Conservation (phyloP, 2,888 invertebrate genomes). For the Ypsolopha sequella region DNA sequence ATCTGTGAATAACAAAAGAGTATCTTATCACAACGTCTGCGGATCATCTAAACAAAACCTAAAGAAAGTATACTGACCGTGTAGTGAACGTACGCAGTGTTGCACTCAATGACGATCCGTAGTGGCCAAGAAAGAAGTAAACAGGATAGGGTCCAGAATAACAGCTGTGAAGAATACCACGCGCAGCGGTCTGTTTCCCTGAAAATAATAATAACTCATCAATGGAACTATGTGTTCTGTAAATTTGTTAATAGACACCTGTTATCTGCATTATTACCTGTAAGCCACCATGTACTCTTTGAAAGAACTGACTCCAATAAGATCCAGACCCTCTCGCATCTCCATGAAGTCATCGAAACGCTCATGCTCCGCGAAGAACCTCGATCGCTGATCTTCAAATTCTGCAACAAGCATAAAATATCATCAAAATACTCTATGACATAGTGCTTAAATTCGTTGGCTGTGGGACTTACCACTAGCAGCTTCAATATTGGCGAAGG, state of each 20-base stretch:
- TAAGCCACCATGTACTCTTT: constrained; percentile 70
- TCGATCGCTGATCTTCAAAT: constrained; percentile 84
- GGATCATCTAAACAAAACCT: not conserved
- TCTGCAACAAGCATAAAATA: constrained; percentile 49
- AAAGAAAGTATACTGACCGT: constrained; percentile 64
- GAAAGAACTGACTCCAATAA: constrained; percentile 73
- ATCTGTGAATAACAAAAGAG: constrained; percentile 48
- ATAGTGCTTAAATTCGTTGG: not conserved
- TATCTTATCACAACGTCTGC: not conserved
- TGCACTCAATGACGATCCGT: constrained; percentile 81
- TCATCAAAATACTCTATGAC: not conserved
- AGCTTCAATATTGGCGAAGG: constrained; percentile 83
- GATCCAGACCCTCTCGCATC: constrained; percentile 83
- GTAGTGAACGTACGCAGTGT: constrained; percentile 85
- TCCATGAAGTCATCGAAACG: constrained; percentile 88
- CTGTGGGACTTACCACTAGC: constrained; percentile 64
- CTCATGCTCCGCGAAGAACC: constrained; percentile 85
- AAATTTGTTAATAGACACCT: too few species aligned
- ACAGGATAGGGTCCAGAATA: constrained; percentile 82
- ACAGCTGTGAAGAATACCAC: constrained; percentile 76
- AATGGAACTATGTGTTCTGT: not conserved
- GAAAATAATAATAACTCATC: constrained; percentile 15
- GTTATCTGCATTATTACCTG: constrained; percentile 30
- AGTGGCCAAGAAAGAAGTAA: constrained; percentile 87
- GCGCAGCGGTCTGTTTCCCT: constrained; percentile 67